Base-by-base conservation (phyloP, 2,113 vertebrate species). In the Elephas maximus region DNA sequence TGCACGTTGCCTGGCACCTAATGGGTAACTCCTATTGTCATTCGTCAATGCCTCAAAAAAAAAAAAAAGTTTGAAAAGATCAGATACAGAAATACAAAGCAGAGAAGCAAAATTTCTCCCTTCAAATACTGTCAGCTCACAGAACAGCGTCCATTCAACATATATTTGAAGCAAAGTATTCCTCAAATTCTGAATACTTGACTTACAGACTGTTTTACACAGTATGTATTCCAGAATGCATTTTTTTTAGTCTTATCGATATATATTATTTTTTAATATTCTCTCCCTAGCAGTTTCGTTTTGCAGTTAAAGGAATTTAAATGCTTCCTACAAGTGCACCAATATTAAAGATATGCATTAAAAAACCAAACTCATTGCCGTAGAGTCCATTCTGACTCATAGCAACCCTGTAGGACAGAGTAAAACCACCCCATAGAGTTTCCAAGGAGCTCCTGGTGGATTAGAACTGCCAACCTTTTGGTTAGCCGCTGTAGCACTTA, bases 51-150 rank as follows among this genome's bases (percentile, higher is more conserved):
- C 15, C 6, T 30, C 24, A 3, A 1, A 95, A 76, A 53, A 57
- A 92, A 37, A 37, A 95, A 3, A 76, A 83, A 63, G 15, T 74
- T 88, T 95, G n/a, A 87, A 87, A 95, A 90, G 5, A 88, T 91
- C 73, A 28, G 14, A 74, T 78, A 1, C 21, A 85, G 21, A 85
- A 88, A n/a, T 88, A 85, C 0, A 79, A 90, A 84, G 67, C 65
- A 78, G 1, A 92, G 74, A 86, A 90, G 89, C 24, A 62, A 67
- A 92, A 78, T 11, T 71, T 37, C 15, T 69, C 24, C 69, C 41
- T 93, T 91, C 33, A 85, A 44, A 76, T 48, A 53, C 6, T 84
- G 28, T 4, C 6, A 7, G 5, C 62, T 92, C 69, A 83, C 67
- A 85, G 24, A 93, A 77, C 0, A 86, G 33, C 41, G 14, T 77